Base-by-base conservation (phyloP, 2,113 vertebrate species). In the Philantomba maxwellii region DNA sequence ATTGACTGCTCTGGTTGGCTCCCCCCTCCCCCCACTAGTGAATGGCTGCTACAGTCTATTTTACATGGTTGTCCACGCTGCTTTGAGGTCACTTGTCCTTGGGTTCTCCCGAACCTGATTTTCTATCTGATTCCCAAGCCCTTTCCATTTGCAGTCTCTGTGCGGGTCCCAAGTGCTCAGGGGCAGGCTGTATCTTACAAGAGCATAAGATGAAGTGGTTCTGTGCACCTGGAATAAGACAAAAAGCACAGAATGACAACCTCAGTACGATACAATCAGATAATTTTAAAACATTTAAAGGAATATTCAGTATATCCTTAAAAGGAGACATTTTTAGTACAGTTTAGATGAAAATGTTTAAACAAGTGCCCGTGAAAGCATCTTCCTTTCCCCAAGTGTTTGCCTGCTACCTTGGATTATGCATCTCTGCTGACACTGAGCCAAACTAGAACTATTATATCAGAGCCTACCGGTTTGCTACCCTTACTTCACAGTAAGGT, bases 61-160 rank as follows among this genome's bases (percentile, higher is more conserved):
- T 98, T 98, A 98, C 99, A 98, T 98, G 98, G 98, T 98, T 98
- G 98, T 99, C 98, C 98, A 96, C 98, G 98, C 98, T 98, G 98
- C 97, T 97, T 98, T 97, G 98, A 99, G 98, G 98, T 99, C 98
- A 98, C 98, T 98, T 99, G 97, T 98, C 98, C 98, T 98, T 97
- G 86, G 98, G 97, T 98, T 98, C 98, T 96, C 94, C 94, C 10
- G 96, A 99, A 98, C 98, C 98, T 96, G 97, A 94, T 97, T 98
- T 97, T 77, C 75, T 88, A 92, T 98, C 84, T 64, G 96, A 97
- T 98, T 87, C 98, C 98, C 98, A 98, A 98, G 98, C 95, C 93
- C 96, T 98, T 97, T 98, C 96, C 45, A 96, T 98, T 93, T 6
- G 77, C 97, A 98, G 98, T 98, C 98, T 98, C 95, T 98, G 94